A percentile compares a stretch with the other conserved stretches of the same genome.
Evolutionary conservation across 2,888 invertebrate species (phyloP).

Genomic region (Zaprionus lineosus): DNA sequence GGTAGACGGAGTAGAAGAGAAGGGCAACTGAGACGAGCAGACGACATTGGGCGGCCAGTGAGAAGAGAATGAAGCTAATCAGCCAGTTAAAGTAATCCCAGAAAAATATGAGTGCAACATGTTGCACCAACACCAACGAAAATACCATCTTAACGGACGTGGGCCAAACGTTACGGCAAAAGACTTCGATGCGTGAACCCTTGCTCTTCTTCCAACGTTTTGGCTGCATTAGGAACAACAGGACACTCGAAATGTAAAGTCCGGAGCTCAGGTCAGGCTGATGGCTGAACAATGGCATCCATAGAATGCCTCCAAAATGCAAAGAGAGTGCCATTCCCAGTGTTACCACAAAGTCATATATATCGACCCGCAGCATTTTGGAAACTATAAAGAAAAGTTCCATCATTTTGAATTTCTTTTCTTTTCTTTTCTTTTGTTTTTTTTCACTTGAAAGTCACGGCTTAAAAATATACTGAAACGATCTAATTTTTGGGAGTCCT

Average conservation of each 20-base stretch:
- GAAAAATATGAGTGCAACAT: conserved; percentile 26
- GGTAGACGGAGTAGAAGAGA: conserved; percentile 5
- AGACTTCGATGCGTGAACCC: neutral
- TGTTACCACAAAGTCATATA: conserved; percentile 20
- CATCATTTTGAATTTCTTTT: conserved; percentile 12
- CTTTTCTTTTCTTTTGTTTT: conserved; percentile 1
- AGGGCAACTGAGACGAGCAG: conserved; percentile 13
- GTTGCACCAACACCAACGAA: conserved; percentile 29
- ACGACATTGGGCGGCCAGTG: conserved; percentile 25
- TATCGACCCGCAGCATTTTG: conserved; percentile 21
- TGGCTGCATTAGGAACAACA: conserved; percentile 28
- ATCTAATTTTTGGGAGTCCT: neutral
- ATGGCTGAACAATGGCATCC: conserved; percentile 26
- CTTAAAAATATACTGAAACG: neutral
- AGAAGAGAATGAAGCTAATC: conserved; percentile 18
- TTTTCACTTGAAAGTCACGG: neutral
- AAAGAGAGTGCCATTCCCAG: conserved; percentile 7
- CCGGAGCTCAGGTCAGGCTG: conserved; percentile 40
- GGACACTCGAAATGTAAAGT: conserved; percentile 25
- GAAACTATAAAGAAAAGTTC: neutral
- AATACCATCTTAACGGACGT: conserved; percentile 26
- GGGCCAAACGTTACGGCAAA: conserved; percentile 7
- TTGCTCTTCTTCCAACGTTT: neutral
- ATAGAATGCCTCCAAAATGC: conserved; percentile 24
- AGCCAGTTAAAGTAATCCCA: conserved; percentile 31